phyloP scores from a whole-genome alignment of 2,797 vertebrate genomes.

The Myotis pilosus region DNA sequence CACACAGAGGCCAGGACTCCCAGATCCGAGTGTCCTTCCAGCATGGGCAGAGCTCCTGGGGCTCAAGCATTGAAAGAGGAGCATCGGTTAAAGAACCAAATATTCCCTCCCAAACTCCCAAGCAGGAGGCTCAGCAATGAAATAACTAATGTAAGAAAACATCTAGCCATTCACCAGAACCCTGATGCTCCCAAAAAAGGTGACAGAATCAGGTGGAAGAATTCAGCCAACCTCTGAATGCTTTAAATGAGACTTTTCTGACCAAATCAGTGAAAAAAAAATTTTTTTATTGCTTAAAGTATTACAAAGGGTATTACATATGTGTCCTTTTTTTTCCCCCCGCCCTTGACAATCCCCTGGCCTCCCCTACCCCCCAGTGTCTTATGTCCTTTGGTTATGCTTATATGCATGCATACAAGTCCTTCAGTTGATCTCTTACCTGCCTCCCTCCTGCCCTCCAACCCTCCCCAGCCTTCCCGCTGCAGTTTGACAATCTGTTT shows the following conservation, averaged over 20 bases:
- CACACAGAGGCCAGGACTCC: not conserved
- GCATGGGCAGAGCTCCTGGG: rapidly evolving
- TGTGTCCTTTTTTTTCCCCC: too few relatives aligned
- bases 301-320: too few relatives aligned
- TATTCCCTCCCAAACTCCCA: not conserved
- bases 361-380: too few relatives aligned
- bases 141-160: not conserved
- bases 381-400: too few relatives aligned
- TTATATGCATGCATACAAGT: too few relatives aligned
- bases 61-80: not conserved
- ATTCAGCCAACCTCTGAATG: not conserved
- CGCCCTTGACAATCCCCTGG: too few relatives aligned
- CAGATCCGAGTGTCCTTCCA: rapidly evolving
- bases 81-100: not conserved
- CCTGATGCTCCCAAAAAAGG: not conserved
- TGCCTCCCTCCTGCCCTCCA: too few relatives aligned
- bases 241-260: not conserved
- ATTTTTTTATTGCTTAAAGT: too few relatives aligned
- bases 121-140: not conserved
- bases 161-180: not conserved
- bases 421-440: too few relatives aligned
- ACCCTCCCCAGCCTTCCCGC: too few relatives aligned
- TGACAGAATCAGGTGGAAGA: not conserved
- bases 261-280: not conserved
- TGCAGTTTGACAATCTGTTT: too few relatives aligned